Conservation (phyloP, 2,888 invertebrate genomes). For the Drosophila kuntzei region DNA sequence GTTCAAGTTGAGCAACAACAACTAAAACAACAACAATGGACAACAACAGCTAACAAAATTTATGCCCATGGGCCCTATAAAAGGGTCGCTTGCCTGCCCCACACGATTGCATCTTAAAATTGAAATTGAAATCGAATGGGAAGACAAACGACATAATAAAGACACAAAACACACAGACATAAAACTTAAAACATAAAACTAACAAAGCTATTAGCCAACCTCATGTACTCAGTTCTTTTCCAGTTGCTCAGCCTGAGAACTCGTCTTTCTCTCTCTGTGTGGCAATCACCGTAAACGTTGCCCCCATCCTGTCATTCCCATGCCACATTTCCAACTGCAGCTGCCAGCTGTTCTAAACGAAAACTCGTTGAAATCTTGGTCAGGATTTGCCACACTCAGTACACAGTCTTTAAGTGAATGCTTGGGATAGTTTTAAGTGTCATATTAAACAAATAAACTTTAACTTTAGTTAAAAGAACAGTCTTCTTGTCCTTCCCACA, state of each 20-base stretch:
- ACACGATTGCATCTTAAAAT: constrained; percentile 51
- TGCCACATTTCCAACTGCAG: constrained; percentile 10
- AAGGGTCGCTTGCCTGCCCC: constrained; percentile 44
- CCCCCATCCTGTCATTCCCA: constrained; percentile 1
- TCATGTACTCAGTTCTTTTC: constrained; percentile 1
- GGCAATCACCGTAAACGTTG: constrained; percentile 15
- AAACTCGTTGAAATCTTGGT: constrained; percentile 14
- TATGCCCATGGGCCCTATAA: constrained; percentile 47
- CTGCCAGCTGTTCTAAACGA: constrained; percentile 40
- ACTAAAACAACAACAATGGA: constrained; percentile 37
- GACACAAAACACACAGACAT: constrained; percentile 53
- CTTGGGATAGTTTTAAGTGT: not conserved
- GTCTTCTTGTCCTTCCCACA: not conserved
- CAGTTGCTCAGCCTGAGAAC: constrained; percentile 23
- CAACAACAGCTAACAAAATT: constrained; percentile 62
- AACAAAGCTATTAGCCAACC: constrained; percentile 66
- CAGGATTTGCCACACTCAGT: constrained; percentile 45
- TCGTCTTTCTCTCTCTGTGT: constrained; percentile 42
- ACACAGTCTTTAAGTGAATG: constrained; percentile 24
- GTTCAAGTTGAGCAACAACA: constrained; percentile 53
- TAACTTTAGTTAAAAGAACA: not conserved
- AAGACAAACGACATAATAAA: constrained; percentile 73
- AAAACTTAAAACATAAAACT: constrained; percentile 49
- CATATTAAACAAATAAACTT: not conserved
- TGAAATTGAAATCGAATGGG: constrained; percentile 51